phyloP scores from a whole-genome alignment of 2,888 invertebrate species.

The Theristus sp. region DNA sequence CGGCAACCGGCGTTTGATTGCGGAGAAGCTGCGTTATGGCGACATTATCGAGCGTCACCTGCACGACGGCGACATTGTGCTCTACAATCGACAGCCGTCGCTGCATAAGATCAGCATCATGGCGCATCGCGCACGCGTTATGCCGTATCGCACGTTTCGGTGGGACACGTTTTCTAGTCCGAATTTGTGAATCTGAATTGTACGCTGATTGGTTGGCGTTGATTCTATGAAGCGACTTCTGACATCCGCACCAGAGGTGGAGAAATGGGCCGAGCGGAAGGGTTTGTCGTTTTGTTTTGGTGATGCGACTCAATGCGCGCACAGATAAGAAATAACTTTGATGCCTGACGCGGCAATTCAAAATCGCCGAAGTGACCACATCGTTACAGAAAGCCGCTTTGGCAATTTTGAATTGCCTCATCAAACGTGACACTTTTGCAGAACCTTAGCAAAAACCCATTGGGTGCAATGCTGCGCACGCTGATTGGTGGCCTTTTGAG shows the following conservation, averaged over 20 bases:
- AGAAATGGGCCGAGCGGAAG: background rate
- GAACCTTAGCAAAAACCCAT: too few species aligned
- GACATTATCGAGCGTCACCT: slow-evolving; percentile 78
- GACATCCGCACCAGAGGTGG: too few species aligned
- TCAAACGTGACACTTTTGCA: too few species aligned
- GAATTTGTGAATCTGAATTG: background rate
- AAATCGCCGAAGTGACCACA: too few species aligned
- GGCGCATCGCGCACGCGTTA: slow-evolving; percentile 69
- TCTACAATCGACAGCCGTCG: slow-evolving; percentile 95
- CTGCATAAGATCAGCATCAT: slow-evolving; percentile 95
- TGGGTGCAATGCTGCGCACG: too few species aligned
- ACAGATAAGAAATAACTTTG: too few species aligned
- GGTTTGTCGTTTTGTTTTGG: background rate
- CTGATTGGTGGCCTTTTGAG: too few species aligned
- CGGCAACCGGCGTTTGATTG: slow-evolving; percentile 72
- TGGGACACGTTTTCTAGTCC: background rate
- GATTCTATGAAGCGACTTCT: too few species aligned
- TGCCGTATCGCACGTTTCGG: slow-evolving; percentile 21
- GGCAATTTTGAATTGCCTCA: too few species aligned
- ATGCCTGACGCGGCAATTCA: too few species aligned
- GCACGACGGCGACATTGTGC: slow-evolving; percentile 57
- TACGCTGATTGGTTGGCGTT: background rate
- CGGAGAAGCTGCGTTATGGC: slow-evolving; percentile 45
- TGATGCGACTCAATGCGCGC: too few species aligned
- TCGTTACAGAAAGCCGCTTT: too few species aligned